These are phyloP conservation scores for Smittia aterrima DNA, from an alignment of 2,888 invertebrate species.

Conservation along the genomic window DNA sequence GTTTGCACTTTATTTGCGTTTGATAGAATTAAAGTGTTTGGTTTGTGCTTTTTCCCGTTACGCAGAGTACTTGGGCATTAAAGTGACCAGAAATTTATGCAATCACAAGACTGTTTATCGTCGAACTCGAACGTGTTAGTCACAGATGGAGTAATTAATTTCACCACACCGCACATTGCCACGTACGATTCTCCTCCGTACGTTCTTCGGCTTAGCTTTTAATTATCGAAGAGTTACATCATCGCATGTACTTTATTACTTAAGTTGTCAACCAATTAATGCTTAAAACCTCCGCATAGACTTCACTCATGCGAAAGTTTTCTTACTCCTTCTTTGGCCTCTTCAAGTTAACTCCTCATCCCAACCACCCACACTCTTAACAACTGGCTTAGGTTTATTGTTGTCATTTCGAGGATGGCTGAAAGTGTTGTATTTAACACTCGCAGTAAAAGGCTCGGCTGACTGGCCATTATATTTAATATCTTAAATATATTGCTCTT, in stretches of 20 bases:
- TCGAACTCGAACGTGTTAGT: conserved; percentile 3
- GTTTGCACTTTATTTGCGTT: conserved; percentile 38
- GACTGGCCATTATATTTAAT: conserved; percentile 37
- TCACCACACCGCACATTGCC: neutral
- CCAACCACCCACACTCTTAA: neutral
- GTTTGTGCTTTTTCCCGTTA: neutral
- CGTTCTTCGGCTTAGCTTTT: conserved; percentile 1
- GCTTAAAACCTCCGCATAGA: neutral
- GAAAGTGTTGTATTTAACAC: neutral
- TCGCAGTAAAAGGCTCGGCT: neutral
- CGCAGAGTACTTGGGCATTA: neutral
- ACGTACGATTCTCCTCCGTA: neutral
- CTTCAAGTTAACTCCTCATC: neutral
- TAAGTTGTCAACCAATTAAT: conserved; percentile 39
- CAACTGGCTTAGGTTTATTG: conserved; percentile 12
- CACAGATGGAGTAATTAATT: conserved; percentile 30
- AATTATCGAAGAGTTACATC: conserved; percentile 35
- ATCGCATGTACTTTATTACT: conserved; percentile 35
- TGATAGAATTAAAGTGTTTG: conserved; percentile 36
- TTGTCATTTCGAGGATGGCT: neutral
- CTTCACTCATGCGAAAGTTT: neutral
- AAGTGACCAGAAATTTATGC: conserved; percentile 12
- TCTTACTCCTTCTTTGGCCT: neutral
- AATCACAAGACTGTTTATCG: conserved; percentile 20
- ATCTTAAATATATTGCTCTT: conserved; percentile 23